Percentiles rank a stretch among this genome's conserved stretches.
Conservation (phyloP, 2,888 invertebrate genomes). For the Calameuta idolon region DNA sequence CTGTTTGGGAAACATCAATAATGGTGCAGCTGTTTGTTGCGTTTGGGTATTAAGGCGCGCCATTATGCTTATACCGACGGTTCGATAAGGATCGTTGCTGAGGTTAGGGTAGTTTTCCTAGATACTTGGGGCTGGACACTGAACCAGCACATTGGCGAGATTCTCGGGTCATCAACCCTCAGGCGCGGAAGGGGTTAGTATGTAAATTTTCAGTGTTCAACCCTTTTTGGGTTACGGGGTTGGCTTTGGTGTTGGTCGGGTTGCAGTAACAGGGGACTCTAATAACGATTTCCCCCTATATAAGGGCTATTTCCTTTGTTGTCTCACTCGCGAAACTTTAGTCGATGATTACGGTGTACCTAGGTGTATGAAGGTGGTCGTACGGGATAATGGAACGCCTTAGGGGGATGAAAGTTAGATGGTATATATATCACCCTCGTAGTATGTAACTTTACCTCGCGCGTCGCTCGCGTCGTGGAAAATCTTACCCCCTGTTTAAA, state of each 20-base stretch:
- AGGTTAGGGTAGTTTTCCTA: background rate
- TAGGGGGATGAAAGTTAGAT: slow-evolving; percentile 15
- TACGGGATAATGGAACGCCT: background rate
- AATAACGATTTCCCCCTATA: background rate
- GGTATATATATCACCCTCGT: background rate
- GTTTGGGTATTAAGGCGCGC: slow-evolving; percentile 2
- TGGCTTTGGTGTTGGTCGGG: background rate
- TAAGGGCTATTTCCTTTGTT: background rate
- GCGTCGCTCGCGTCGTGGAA: slow-evolving; percentile 46
- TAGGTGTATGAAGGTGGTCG: background rate
- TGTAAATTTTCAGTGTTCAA: slow-evolving; percentile 47
- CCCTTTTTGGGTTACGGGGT: slow-evolving; percentile 30
- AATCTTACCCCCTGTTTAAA: slow-evolving; percentile 51
- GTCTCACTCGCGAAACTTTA: background rate
- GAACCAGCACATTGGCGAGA: background rate
- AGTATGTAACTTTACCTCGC: slow-evolving; percentile 1
- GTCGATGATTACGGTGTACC: slow-evolving; percentile 22
- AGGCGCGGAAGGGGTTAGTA: slow-evolving; percentile 22
- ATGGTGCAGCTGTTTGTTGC: slow-evolving; percentile 4
- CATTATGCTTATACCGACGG: background rate
- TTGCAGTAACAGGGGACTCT: background rate
- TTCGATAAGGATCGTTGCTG: background rate
- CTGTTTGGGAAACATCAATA: slow-evolving; percentile 11
- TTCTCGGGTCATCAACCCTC: background rate
- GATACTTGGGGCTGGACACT: background rate